Evolutionary conservation across 2,888 invertebrate species (phyloP).

Genomic region (Chalcosyrphus nemorum): DNA sequence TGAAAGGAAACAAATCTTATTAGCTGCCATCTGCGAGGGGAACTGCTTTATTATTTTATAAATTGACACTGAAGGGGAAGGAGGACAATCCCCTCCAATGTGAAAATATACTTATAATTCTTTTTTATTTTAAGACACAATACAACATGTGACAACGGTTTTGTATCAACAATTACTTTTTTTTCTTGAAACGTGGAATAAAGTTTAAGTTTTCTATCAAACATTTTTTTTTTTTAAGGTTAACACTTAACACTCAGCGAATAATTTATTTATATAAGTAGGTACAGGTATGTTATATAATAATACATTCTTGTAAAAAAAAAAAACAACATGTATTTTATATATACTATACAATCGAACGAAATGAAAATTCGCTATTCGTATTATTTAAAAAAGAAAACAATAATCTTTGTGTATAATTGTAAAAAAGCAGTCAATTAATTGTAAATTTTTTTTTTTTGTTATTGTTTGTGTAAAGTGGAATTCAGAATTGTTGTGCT

Average conservation of each 20-base stretch:
- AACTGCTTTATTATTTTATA: slow-evolving; percentile 31
- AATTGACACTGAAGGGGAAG: neutral
- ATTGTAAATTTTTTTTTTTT: slow-evolving; percentile 11
- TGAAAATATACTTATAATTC: slow-evolving; percentile 8
- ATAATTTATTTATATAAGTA: slow-evolving; percentile 14
- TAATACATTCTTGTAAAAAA: slow-evolving; percentile 25
- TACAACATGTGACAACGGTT: slow-evolving; percentile 22
- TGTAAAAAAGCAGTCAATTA: slow-evolving; percentile 40
- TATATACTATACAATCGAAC: too few relatives aligned
- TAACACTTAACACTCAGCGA: slow-evolving; percentile 55
- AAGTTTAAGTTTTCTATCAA: slow-evolving; percentile 43
- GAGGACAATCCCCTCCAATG: neutral
- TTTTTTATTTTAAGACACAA: slow-evolving; percentile 8
- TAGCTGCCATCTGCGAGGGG: slow-evolving; percentile 63
- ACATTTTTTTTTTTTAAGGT: slow-evolving; percentile 7
- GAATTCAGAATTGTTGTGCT: slow-evolving; percentile 3
- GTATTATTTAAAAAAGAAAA: neutral
- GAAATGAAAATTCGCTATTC: slow-evolving; percentile 1
- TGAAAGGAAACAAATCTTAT: slow-evolving; percentile 1
- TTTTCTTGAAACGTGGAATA: slow-evolving; percentile 51
- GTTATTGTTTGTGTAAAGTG: slow-evolving; percentile 24
- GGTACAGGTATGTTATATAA: slow-evolving; percentile 7
- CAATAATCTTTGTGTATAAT: slow-evolving; percentile 7
- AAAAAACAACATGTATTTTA: slow-evolving; percentile 6
- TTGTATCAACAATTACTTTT: slow-evolving; percentile 12